Conservation (phyloP, 2,888 invertebrate species). For the Papilio elwesi region DNA sequence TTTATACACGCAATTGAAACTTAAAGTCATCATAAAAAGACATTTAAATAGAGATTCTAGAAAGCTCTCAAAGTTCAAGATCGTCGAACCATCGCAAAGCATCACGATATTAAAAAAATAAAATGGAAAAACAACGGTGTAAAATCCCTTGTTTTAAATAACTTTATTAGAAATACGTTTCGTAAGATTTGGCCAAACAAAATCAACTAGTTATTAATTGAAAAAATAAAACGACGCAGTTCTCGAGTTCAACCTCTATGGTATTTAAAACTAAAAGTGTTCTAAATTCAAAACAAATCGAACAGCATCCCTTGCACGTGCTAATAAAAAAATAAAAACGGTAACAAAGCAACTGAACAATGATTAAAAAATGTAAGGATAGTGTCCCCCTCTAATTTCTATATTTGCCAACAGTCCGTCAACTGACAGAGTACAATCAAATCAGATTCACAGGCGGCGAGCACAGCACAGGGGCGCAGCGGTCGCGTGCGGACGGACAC, state of each 20-base stretch:
- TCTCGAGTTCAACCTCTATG: too few species aligned
- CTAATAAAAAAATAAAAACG: conserved; percentile 2
- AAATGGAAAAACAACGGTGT: background rate
- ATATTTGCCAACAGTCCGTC: conserved; percentile 52
- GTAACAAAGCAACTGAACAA: conserved; percentile 15
- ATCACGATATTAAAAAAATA: background rate
- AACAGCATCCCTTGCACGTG: conserved; percentile 17
- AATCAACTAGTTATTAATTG: too few species aligned
- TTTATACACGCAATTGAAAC: conserved; percentile 11
- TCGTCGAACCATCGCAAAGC: background rate
- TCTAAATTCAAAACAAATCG: conserved; percentile 18
- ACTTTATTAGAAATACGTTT: too few species aligned
- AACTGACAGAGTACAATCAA: conserved; percentile 47
- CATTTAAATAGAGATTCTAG: background rate
- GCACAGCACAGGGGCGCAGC: conserved; percentile 43
- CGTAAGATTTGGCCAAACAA: too few species aligned
- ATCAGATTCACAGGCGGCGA: conserved; percentile 44
- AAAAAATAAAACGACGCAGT: too few species aligned
- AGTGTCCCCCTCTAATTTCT: conserved; percentile 46
- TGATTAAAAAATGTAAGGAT: conserved; percentile 43
- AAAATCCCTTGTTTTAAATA: background rate
- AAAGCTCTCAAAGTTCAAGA: background rate
- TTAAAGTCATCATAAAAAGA: background rate
- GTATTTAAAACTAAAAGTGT: conserved; percentile 7
- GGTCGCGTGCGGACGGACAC: conserved; percentile 55